Conservation (phyloP, 2,797 vertebrate species). For the Trematomus bernacchii region DNA sequence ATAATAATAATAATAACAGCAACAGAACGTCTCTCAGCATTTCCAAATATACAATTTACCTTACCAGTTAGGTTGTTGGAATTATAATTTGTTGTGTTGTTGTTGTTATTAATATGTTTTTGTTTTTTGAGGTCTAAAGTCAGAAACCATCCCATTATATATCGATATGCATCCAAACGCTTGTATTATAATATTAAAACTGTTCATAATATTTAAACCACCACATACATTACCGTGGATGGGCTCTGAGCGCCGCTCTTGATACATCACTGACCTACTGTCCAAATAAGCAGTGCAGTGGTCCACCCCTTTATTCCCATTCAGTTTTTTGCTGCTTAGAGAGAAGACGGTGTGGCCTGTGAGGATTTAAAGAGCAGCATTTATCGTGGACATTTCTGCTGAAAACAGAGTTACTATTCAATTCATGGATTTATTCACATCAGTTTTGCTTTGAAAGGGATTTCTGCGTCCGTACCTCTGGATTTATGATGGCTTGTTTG, state of each 20-base stretch:
- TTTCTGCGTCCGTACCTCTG: background rate
- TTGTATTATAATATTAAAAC: background rate
- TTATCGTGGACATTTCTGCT: background rate
- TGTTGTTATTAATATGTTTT: too few species aligned
- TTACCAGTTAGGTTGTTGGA: too few species aligned
- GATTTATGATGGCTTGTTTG: conserved; percentile 28
- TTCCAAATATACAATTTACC: too few species aligned
- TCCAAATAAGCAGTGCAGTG: background rate
- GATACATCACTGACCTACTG: conserved; percentile 38
- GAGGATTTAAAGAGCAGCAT: background rate
- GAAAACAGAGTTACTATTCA: rapidly evolving
- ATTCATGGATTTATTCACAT: rapidly evolving
- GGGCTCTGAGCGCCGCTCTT: conserved; percentile 75
- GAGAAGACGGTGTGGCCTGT: background rate
- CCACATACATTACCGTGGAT: background rate
- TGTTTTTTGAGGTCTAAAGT: background rate
- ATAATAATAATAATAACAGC: too few species aligned
- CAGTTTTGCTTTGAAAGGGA: rapidly evolving
- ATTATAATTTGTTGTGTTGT: too few species aligned
- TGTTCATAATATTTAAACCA: too few species aligned
- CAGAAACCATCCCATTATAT: background rate
- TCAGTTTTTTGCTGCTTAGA: conserved; percentile 4
- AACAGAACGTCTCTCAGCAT: too few species aligned
- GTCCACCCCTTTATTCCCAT: conserved; percentile 33
- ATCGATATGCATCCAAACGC: rapidly evolving